Percentiles rank a stretch among this genome's conserved stretches.
These are phyloP conservation scores for Automeris io DNA, from an alignment of 2,888 invertebrate species.

Conservation along the genomic window DNA sequence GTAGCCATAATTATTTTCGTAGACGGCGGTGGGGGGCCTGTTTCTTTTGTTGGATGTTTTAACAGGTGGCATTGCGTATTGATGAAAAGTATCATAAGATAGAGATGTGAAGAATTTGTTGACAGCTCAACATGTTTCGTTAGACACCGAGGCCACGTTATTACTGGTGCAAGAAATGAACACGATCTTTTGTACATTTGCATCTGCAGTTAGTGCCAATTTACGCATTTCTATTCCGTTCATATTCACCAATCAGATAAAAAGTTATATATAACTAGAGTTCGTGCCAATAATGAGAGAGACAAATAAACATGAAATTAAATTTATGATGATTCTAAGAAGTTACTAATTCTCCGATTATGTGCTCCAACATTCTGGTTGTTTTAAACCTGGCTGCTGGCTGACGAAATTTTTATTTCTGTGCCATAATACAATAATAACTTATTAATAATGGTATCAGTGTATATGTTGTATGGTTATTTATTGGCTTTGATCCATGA, in stretches of 20 bases:
- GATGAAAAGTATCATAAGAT: slow-evolving; percentile 42
- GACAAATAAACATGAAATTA: not conserved
- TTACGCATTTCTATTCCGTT: slow-evolving; percentile 38
- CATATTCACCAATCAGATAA: slow-evolving; percentile 60
- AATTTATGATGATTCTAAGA: not conserved
- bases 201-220: slow-evolving; percentile 54
- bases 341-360: not conserved
- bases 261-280: slow-evolving; percentile 56
- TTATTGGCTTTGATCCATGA: slow-evolving; percentile 44
- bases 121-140: slow-evolving; percentile 32
- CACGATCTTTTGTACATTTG: slow-evolving; percentile 63
- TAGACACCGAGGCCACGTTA: slow-evolving; percentile 48
- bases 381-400: not conserved
- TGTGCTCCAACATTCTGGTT: not conserved
- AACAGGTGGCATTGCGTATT: slow-evolving; percentile 55
- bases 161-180: slow-evolving; percentile 41
- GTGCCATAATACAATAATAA: not conserved
- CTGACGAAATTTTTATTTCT: not conserved
- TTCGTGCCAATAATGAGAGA: slow-evolving; percentile 56
- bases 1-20: slow-evolving; percentile 89
- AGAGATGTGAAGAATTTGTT: slow-evolving; percentile 32
- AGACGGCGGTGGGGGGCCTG: slow-evolving; percentile 80
- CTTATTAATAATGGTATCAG: not conserved
- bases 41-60: slow-evolving; percentile 71
- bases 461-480: slow-evolving; percentile 13